A percentile compares a stretch with the other conserved stretches of the same genome.
These are phyloP conservation scores for Chaunax sp. DNA, from an alignment of 2,797 vertebrate species.

Conservation along the genomic window DNA sequence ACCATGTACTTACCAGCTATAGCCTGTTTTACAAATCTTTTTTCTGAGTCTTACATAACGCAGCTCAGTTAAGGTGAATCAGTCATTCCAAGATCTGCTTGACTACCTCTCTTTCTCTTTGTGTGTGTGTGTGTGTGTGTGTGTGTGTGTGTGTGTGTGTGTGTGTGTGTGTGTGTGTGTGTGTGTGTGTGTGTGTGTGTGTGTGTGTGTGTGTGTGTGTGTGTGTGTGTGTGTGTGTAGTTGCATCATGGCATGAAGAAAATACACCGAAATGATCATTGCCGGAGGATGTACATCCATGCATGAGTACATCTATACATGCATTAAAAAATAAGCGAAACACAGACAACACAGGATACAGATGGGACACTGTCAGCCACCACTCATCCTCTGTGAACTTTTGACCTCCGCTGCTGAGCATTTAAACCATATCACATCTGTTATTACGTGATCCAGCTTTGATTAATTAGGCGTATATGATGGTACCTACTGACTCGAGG, in stretches of 20 bases:
- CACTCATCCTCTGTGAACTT: conserved; percentile 59
- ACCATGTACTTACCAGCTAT: conserved; percentile 25
- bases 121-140: conserved; percentile 4
- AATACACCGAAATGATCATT: conserved; percentile 42
- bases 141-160: conserved; percentile 2
- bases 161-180: not conserved
- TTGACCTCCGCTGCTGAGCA: conserved; percentile 66
- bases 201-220: conserved; percentile 5
- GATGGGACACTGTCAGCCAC: conserved; percentile 25
- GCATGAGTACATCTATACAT: conserved; percentile 6
- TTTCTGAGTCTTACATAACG: conserved; percentile 52
- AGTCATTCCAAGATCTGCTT: conserved; percentile 37
- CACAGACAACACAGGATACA: not conserved
- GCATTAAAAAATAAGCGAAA: conserved; percentile 37
- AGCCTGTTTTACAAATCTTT: conserved; percentile 16
- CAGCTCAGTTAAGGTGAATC: conserved; percentile 26
- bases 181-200: not conserved
- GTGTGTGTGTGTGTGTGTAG: not conserved
- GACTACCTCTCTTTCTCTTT: conserved; percentile 8
- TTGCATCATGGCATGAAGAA: conserved; percentile 20
- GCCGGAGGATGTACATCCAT: conserved; percentile 31
- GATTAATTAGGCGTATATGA: conserved; percentile 63
- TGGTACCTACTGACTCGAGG: conserved; percentile 44
- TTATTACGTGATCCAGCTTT: conserved; percentile 46
- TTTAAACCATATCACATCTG: conserved; percentile 48